Conservation (phyloP, 2,888 invertebrate genomes). For the Ophraella communa region DNA sequence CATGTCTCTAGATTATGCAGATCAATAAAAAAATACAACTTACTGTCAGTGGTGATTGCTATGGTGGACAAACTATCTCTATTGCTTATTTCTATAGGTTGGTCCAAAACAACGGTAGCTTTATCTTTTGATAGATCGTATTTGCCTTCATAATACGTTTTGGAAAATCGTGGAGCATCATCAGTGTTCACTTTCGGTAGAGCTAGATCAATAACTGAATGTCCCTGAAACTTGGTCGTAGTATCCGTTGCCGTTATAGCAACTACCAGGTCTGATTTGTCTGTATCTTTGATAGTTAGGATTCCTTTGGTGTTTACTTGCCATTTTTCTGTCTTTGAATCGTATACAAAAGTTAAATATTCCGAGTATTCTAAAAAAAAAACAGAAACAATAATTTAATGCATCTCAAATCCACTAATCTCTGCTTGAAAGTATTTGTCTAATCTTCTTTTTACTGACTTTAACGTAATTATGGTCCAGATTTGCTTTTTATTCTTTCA, state of each 20-base stretch:
- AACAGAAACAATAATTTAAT: no score
- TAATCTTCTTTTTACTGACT: no score
- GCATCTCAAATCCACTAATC: no score
- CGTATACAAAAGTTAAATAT: background rate
- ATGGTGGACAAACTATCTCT: slow-evolving; percentile 17
- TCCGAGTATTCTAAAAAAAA: slow-evolving; percentile 8
- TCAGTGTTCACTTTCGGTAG: slow-evolving; percentile 5
- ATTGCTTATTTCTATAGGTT: slow-evolving; percentile 18
- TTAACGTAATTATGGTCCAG: no score
- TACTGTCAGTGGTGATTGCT: slow-evolving; percentile 27
- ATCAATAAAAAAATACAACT: slow-evolving; percentile 6
- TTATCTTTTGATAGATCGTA: slow-evolving; percentile 20
- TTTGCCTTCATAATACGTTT: slow-evolving; percentile 28
- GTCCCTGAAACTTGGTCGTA: background rate
- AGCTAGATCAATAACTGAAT: background rate
- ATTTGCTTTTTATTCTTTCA: no score
- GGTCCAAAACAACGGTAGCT: slow-evolving; percentile 18
- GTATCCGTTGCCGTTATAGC: slow-evolving; percentile 9
- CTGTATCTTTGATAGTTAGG: background rate
- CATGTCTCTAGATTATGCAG: background rate
- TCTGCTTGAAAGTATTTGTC: no score
- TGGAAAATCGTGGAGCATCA: slow-evolving; percentile 28
- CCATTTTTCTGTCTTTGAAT: background rate
- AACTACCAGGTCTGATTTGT: slow-evolving; percentile 1
- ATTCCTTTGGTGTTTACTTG: background rate